Evolutionary conservation across 2,113 vertebrate genomes (phyloP), one percentile per base, ranked within the genome.

Genomic region (Theristicus caerulescens): DNA sequence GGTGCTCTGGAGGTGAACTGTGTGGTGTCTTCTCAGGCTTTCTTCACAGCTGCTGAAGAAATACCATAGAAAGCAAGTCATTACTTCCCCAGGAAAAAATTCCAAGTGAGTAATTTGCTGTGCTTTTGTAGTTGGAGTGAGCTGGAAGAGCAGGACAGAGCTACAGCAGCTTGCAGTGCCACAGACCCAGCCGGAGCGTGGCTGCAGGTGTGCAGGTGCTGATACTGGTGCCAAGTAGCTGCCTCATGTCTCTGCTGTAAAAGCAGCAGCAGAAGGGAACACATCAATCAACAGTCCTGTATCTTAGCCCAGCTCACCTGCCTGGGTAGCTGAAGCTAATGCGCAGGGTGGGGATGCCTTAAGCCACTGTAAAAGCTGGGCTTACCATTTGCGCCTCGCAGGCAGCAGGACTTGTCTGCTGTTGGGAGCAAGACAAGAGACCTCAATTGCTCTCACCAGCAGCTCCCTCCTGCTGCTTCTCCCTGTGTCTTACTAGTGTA

Each of bases 171-270:
- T 83, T 8, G 2, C 16, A 47, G 20, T 59, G 62, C 77, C 32
- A 29, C 29, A 38, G 36, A 7, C 20, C 34, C 19, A n/a, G n/a
- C 31, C 0, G 1, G 16, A 71, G 16, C 2, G 2, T 58, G 61
- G 57, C 84, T 86, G 62, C 31, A 40, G 31, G 51, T 31, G 44
- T 70, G 77, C 36, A 21, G n/a, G 17, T 65, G 66, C 46, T 78
- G 59, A 5, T n/a, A 1, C 3, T 54, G 46, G 29, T 90, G 78
- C 42, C 7, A 22, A 22, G 49, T 7, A 12, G 34, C 40, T 38
- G 51, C n/a, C 54, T 82, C 7, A 0, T 78, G 66, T 57, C 38
- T 57, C 44, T 65, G 38, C 47, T 81, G n/a, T 61, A 47, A 29
- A 40, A 59, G 42, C 61, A 57, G 67, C 61, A 61, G 66, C 17